Percentiles rank a stretch among this genome's conserved stretches.
Evolutionary conservation across 2,888 invertebrate species (phyloP).

Genomic region (Aproaerema taeniolella): DNA sequence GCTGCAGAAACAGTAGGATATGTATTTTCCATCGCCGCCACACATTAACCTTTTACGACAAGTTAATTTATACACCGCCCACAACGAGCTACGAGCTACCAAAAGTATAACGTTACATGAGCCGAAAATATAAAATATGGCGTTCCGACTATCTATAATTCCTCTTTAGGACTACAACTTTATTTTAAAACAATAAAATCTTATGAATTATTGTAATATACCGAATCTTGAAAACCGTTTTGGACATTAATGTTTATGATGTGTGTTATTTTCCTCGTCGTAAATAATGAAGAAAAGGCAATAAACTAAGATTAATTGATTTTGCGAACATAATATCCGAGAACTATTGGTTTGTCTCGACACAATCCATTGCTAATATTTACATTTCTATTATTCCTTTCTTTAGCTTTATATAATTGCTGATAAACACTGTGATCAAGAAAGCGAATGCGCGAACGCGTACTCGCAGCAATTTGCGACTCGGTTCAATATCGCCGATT

Average conservation of each 20-base stretch:
- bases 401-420: slow-evolving; percentile 24
- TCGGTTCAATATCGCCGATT: slow-evolving; percentile 56
- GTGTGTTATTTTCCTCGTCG: slow-evolving; percentile 10
- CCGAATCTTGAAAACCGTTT: slow-evolving; percentile 1
- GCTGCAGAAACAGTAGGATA: slow-evolving; percentile 46
- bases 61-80: slow-evolving; percentile 58
- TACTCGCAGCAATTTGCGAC: slow-evolving; percentile 58
- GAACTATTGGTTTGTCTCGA: background rate
- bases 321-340: slow-evolving; percentile 1
- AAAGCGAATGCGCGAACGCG: slow-evolving; percentile 51
- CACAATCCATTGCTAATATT: slow-evolving; percentile 9
- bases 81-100: slow-evolving; percentile 38
- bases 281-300: slow-evolving; percentile 3
- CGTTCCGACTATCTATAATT: slow-evolving; percentile 25
- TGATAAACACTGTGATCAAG: slow-evolving; percentile 41
- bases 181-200: slow-evolving; percentile 34
- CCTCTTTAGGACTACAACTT: slow-evolving; percentile 25
- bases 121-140: slow-evolving; percentile 33
- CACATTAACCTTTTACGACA: slow-evolving; percentile 55
- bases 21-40: slow-evolving; percentile 41
- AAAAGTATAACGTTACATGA: slow-evolving; percentile 47
- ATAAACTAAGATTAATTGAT: slow-evolving; percentile 12
- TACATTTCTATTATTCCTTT: too few species aligned
- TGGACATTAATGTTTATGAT: slow-evolving; percentile 15
- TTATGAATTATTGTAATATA: slow-evolving; percentile 15